phyloP scores from a whole-genome alignment of 2,113 vertebrate species.

The Platichthys flesus region DNA sequence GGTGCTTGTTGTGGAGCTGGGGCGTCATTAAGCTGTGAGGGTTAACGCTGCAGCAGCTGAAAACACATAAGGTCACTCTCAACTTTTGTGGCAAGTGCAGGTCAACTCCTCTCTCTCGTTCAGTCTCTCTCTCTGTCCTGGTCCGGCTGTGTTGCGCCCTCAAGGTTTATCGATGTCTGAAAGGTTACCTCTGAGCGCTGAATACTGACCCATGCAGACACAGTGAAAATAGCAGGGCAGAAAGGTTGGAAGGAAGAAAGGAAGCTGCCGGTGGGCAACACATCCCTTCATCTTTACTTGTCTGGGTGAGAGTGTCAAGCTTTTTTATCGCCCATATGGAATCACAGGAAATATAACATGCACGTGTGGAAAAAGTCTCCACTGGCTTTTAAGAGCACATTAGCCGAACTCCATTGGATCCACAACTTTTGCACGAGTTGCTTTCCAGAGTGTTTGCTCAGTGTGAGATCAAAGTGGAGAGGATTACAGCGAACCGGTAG shows the following conservation, averaged over 20 bases:
- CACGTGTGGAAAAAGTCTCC: not conserved
- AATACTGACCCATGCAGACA: conserved; percentile 21
- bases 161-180: conserved; percentile 45
- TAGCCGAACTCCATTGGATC: not conserved
- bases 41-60: not conserved
- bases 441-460: conserved; percentile 37
- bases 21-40: not conserved
- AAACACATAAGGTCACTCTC: not conserved
- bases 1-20: not conserved
- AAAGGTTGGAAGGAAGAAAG: not conserved
- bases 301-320: conserved; percentile 6
- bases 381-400: not conserved
- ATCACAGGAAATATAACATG: not conserved
- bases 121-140: not conserved
- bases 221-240: not conserved
- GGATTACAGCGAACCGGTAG: conserved; percentile 32
- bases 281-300: conserved; percentile 5
- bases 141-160: not conserved
- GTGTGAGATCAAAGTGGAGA: conserved; percentile 15
- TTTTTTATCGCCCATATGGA: not conserved
- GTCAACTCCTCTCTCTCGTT: conserved; percentile 7
- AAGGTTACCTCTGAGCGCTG: conserved; percentile 40
- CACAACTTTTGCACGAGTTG: conserved; percentile 20
- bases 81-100: conserved; percentile 26
- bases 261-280: not conserved